Evolutionary conservation across 2,888 invertebrate species (phyloP).

Genomic region (Ecliptopera silaceata): DNA sequence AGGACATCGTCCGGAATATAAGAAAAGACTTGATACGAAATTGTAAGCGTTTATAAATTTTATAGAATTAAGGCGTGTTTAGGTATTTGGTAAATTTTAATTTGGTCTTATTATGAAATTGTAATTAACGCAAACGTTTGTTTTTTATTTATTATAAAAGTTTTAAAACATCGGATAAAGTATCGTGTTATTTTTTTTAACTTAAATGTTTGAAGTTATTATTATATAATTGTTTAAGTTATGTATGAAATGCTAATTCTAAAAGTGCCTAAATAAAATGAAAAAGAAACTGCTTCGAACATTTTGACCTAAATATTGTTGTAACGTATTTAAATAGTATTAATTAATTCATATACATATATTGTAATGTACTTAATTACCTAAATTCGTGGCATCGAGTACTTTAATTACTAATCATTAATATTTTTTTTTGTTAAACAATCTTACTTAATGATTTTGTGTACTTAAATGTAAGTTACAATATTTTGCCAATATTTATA

Average conservation of each 20-base stretch:
- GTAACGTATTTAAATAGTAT: slow-evolving; percentile 8
- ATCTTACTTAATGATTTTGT: neutral
- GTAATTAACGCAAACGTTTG: neutral
- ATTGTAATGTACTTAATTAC: slow-evolving; percentile 49
- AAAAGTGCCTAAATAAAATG: slow-evolving; percentile 31
- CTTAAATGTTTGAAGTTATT: neutral
- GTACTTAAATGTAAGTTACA: neutral
- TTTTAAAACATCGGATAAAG: neutral
- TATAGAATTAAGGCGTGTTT: slow-evolving; percentile 39
- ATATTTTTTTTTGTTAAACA: neutral
- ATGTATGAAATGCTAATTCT: slow-evolving; percentile 11
- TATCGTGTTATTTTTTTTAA: neutral
- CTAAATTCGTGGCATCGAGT: slow-evolving; percentile 41
- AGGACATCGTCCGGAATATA: slow-evolving; percentile 70
- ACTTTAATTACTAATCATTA: slow-evolving; percentile 10
- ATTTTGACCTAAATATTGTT: slow-evolving; percentile 27
- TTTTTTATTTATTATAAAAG: neutral
- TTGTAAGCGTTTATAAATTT: slow-evolving; percentile 55
- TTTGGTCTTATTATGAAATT: neutral
- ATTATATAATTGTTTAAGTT: neutral
- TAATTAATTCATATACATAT: slow-evolving; percentile 36
- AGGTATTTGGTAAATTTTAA: slow-evolving; percentile 37
- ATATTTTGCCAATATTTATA: neutral
- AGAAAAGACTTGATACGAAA: slow-evolving; percentile 79
- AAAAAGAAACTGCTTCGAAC: slow-evolving; percentile 29